phyloP scores from a whole-genome alignment of 2,797 vertebrate genomes.

The Eulemur coronatus region DNA sequence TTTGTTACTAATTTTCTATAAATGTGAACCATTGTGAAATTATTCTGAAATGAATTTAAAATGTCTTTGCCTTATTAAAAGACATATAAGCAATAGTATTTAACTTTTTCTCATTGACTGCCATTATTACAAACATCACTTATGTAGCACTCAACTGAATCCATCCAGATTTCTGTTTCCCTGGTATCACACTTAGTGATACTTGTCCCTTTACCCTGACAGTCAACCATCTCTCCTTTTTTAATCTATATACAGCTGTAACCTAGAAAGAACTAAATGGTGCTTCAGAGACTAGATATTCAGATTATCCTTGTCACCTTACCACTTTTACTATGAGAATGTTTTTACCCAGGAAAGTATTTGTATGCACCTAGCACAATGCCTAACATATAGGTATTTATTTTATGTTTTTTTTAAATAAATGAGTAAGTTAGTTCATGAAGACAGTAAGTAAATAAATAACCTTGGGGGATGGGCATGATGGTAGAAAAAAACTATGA shows the following conservation, averaged over 20 bases:
- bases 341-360: not conserved
- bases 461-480: not conserved
- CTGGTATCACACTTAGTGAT: not conserved
- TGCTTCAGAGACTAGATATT: not conserved
- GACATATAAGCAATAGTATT: not conserved
- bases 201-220: not conserved
- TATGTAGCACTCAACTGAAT: not conserved
- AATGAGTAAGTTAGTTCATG: not conserved
- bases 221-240: not conserved
- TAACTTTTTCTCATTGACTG: not conserved
- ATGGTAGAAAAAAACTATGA: not conserved
- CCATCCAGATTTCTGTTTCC: not conserved
- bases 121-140: not conserved
- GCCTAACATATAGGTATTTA: not conserved
- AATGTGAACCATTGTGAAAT: not conserved
- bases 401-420: not conserved
- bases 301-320: not conserved
- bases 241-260: not conserved
- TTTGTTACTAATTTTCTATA: not conserved
- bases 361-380: not conserved
- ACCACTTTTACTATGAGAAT: not conserved
- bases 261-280: not conserved
- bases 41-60: constrained; percentile 18
- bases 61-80: not conserved
- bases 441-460: not conserved